Percentiles rank a stretch among this genome's conserved stretches.
phyloP scores from a whole-genome alignment of 2,888 invertebrate genomes.

The Agonopterix heracliana region DNA sequence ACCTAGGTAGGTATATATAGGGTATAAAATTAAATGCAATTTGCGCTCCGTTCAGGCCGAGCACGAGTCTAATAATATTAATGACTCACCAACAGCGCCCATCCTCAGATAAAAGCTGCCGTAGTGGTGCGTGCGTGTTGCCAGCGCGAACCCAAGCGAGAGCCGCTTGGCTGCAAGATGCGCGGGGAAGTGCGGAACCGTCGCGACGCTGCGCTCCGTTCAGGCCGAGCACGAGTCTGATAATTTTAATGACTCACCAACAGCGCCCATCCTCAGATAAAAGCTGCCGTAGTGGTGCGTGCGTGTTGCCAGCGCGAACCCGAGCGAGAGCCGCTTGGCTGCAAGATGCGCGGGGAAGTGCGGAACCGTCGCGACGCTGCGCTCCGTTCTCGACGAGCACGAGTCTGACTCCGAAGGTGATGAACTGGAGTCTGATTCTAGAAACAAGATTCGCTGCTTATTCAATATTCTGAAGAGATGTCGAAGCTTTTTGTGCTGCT shows the following conservation, averaged over 20 bases:
- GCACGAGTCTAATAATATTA: too few relatives aligned
- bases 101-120: constrained; percentile 95
- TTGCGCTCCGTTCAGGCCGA: too few relatives aligned
- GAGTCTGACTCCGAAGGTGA: constrained; percentile 67
- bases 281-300: constrained; percentile 93
- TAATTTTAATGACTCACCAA: constrained; percentile 77
- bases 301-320: constrained; percentile 67
- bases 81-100: constrained; percentile 89
- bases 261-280: constrained; percentile 94
- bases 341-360: constrained; percentile 51
- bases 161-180: constrained; percentile 56
- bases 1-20: too few relatives aligned
- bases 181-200: neutral
- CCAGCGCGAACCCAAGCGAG: constrained; percentile 68
- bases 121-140: constrained; percentile 83
- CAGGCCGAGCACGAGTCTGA: constrained; percentile 70
- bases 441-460: constrained; percentile 1
- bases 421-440: constrained; percentile 59
- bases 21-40: too few relatives aligned
- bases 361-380: constrained; percentile 65
- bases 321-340: constrained; percentile 68
- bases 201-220: constrained; percentile 65
- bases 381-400: constrained; percentile 75
- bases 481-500: too few relatives aligned
- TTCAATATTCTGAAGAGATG: neutral